Conservation (phyloP, 2,797 vertebrate species). For the Uromys caudimaculatus region DNA sequence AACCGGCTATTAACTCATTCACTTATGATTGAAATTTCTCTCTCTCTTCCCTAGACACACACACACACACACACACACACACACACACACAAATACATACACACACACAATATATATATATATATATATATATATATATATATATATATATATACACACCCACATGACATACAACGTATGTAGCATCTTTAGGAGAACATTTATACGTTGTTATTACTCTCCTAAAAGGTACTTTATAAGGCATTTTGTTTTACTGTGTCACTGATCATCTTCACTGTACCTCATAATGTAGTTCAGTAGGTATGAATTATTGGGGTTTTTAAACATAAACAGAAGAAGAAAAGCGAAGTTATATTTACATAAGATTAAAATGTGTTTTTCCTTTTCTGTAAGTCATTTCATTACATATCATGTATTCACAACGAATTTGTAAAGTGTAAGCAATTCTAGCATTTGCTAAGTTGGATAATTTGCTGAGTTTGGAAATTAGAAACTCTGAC, state of each 20-base stretch:
- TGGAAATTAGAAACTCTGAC: too few relatives aligned
- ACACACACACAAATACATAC: not conserved
- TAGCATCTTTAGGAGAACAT: not conserved
- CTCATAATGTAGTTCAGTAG: not conserved
- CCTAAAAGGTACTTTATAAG: not conserved
- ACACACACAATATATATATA: too few relatives aligned
- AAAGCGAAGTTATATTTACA: not conserved
- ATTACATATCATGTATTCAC: not conserved
- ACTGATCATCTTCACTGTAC: not conserved
- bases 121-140: accelerated
- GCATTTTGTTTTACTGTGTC: not conserved
- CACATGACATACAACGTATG: too few relatives aligned
- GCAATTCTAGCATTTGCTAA: too few relatives aligned
- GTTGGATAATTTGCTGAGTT: too few relatives aligned
- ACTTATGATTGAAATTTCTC: not conserved
- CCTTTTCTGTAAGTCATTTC: not conserved
- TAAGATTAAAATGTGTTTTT: not conserved
- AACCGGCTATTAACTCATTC: not conserved
- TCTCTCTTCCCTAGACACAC: not conserved
- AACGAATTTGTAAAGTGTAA: not conserved
- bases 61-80: not conserved
- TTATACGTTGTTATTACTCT: not conserved
- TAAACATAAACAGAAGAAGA: not conserved
- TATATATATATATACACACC: too few relatives aligned
- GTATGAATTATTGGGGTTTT: not conserved